These are phyloP conservation scores for Semaprochilodus insignis DNA, from an alignment of 2,797 vertebrate genomes.

Conservation along the genomic window DNA sequence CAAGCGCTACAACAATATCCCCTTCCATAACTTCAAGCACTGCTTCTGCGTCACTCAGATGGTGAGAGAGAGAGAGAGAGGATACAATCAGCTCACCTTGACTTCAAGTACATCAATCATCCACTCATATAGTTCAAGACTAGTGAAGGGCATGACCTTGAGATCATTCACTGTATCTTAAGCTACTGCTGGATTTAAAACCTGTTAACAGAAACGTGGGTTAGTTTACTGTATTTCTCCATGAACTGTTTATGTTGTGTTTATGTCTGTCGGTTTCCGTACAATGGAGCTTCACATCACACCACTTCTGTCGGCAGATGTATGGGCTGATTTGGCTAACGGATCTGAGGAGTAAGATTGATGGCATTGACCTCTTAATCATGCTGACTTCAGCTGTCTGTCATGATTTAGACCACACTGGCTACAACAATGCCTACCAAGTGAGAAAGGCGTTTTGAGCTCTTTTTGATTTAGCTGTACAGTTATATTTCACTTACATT, in stretches of 20 bases:
- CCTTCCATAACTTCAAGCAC: slow-evolving; percentile 86
- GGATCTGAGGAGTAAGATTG: slow-evolving; percentile 79
- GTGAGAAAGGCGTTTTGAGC: slow-evolving; percentile 54
- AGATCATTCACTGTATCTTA: background rate
- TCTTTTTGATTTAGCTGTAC: background rate
- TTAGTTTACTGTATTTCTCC: background rate
- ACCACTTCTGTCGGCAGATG: slow-evolving; percentile 71
- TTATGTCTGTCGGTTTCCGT: background rate
- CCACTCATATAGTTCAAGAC: slow-evolving; percentile 30
- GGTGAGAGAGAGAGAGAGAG: slow-evolving; percentile 77
- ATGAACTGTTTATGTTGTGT: background rate
- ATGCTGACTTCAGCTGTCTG: slow-evolving; percentile 84
- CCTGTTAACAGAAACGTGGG: background rate
- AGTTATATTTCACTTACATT: too few relatives aligned
- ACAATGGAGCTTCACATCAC: background rate
- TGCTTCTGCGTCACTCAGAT: slow-evolving; percentile 87
- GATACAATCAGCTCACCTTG: slow-evolving; percentile 33
- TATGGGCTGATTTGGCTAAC: slow-evolving; percentile 85
- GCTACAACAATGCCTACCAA: slow-evolving; percentile 86
- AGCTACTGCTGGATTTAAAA: background rate
- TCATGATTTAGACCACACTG: slow-evolving; percentile 83
- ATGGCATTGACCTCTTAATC: slow-evolving; percentile 78
- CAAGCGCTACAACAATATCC: slow-evolving; percentile 83
- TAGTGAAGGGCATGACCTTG: slow-evolving; percentile 29
- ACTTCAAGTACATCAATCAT: slow-evolving; percentile 30